Conservation (phyloP, 2,888 invertebrate species). For the Esperia sulphurella region DNA sequence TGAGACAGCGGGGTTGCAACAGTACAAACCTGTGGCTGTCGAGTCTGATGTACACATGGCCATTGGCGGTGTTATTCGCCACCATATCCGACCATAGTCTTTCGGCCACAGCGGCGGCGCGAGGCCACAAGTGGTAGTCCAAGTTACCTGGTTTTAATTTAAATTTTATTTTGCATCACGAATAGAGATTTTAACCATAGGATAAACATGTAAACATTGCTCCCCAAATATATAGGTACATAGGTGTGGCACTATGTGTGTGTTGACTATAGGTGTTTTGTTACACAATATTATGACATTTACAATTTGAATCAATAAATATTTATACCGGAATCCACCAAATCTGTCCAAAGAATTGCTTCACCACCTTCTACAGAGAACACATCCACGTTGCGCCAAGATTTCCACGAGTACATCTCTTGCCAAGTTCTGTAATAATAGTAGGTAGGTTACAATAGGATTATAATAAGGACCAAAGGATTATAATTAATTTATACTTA, state of each 20-base stretch:
- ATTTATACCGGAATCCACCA: constrained; percentile 74
- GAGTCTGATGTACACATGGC: constrained; percentile 74
- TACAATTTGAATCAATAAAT: no score
- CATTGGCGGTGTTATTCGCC: constrained; percentile 83
- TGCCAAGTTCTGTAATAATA: constrained; percentile 84
- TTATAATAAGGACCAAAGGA: no score
- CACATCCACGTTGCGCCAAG: constrained; percentile 78
- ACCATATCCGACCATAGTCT: constrained; percentile 89
- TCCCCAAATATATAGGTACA: no score
- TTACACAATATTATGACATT: no score
- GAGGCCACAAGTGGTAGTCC: constrained; percentile 56
- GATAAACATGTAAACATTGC: no score
- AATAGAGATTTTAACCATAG: no score
- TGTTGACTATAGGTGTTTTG: no score
- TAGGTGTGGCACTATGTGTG: no score
- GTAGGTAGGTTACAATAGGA: no score
- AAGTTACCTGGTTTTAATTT: constrained; percentile 36
- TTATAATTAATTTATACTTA: no score
- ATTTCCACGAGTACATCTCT: constrained; percentile 87
- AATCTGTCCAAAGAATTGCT: constrained; percentile 89
- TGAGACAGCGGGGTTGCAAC: no score
- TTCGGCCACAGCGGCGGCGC: constrained; percentile 83
- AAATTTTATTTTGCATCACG: no score
- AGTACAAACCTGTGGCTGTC: constrained; percentile 64
- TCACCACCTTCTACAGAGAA: constrained; percentile 83